Evolutionary conservation across 2,888 invertebrate genomes (phyloP).

Genomic region (Nemoura dubitans): DNA sequence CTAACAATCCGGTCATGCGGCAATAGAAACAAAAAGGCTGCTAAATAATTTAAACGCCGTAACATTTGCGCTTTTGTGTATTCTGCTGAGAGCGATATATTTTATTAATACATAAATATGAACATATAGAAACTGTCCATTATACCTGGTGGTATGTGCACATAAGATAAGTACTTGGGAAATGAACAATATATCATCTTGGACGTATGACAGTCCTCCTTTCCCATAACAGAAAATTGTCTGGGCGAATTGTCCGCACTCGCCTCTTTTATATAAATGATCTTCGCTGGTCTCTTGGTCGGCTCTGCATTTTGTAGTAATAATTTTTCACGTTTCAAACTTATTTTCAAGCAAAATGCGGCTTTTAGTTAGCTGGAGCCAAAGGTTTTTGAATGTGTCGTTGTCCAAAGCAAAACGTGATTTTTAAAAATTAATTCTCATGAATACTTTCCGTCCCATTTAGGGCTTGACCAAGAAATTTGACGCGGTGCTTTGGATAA

Average conservation of each 20-base stretch:
- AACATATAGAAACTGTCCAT: not conserved
- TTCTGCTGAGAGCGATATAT: not conserved
- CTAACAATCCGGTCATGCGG: not conserved
- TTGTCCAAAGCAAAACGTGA: too few relatives aligned
- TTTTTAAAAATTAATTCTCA: too few relatives aligned
- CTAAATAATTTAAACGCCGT: not conserved
- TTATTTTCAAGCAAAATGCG: too few relatives aligned
- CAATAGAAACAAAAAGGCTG: not conserved
- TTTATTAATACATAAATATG: not conserved
- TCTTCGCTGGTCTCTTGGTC: too few relatives aligned
- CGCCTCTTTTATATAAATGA: too few relatives aligned
- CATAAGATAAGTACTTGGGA: not conserved
- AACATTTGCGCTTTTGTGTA: not conserved
- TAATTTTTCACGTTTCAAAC: too few relatives aligned
- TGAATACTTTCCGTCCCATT: too few relatives aligned
- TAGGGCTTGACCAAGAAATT: too few relatives aligned
- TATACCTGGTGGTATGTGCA: not conserved
- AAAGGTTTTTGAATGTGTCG: too few relatives aligned
- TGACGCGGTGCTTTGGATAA: too few relatives aligned
- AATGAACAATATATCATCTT: not conserved
- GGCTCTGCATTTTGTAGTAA: too few relatives aligned
- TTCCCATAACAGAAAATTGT: not conserved
- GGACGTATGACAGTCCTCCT: not conserved
- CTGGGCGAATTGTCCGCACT: not conserved
- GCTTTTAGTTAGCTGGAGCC: too few relatives aligned